Conservation (phyloP, 2,888 invertebrate genomes). For the Rhyacophila evoluta region DNA sequence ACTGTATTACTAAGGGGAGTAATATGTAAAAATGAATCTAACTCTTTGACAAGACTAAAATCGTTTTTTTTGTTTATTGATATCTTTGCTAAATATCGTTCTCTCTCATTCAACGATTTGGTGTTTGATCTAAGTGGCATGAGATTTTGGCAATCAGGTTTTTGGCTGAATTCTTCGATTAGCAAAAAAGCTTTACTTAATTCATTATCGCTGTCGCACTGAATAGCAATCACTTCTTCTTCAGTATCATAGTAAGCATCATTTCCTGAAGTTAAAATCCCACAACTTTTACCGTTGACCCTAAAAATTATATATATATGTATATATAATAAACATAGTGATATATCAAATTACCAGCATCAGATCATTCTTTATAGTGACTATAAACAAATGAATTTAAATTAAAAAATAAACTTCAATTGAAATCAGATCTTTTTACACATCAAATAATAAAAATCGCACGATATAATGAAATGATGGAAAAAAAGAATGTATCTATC, state of each 20-base stretch:
- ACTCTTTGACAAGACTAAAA: conserved; percentile 58
- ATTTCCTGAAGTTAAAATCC: conserved; percentile 61
- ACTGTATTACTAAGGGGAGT: conserved; percentile 64
- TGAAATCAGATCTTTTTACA: no score
- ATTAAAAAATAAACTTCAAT: no score
- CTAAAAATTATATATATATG: conserved; percentile 58
- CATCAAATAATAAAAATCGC: no score
- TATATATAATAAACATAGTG: no score
- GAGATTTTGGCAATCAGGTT: conserved; percentile 29
- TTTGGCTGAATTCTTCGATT: conserved; percentile 29
- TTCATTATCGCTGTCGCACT: conserved; percentile 59
- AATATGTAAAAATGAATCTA: conserved; percentile 66
- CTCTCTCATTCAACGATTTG: conserved; percentile 26
- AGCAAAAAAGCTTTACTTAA: conserved; percentile 21
- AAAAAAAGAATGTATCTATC: no score
- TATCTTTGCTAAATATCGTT: neutral
- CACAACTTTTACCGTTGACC: conserved; percentile 63
- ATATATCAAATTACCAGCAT: no score
- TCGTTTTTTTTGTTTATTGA: conserved; percentile 37
- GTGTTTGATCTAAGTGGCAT: conserved; percentile 30
- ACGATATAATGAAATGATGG: no score
- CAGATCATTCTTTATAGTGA: no score
- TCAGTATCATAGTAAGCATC: conserved; percentile 61
- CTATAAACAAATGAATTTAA: no score
- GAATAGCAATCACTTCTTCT: conserved; percentile 65